Conservation (phyloP, 2,888 invertebrate genomes). For the Celastrina argiolus region DNA sequence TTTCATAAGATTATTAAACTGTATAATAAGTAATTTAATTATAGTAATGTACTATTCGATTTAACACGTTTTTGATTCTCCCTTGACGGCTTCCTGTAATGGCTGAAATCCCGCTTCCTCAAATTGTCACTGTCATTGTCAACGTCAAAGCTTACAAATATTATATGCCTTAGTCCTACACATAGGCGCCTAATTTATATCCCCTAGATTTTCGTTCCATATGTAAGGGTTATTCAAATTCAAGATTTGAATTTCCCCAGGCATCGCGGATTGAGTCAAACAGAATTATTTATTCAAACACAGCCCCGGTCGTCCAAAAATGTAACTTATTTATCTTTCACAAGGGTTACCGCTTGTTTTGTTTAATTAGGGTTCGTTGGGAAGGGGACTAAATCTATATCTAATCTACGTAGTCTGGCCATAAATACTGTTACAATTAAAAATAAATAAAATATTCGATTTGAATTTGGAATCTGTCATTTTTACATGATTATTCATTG, state of each 20-base stretch:
- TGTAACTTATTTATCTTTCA: background rate
- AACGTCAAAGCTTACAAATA: background rate
- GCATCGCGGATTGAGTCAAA: background rate
- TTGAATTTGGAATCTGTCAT: too few relatives aligned
- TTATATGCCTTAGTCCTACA: background rate
- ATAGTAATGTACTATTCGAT: too few relatives aligned
- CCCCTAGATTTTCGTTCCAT: background rate
- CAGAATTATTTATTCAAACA: background rate
- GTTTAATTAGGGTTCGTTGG: background rate
- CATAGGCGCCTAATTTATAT: background rate
- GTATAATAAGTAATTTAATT: too few relatives aligned
- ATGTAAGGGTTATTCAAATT: background rate
- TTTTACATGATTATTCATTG: too few relatives aligned
- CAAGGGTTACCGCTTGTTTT: background rate
- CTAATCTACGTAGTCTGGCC: too few relatives aligned
- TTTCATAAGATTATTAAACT: too few relatives aligned
- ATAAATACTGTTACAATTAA: too few relatives aligned
- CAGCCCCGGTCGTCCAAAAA: background rate
- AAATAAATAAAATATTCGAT: too few relatives aligned
- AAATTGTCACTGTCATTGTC: too few relatives aligned
- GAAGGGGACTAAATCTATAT: background rate
- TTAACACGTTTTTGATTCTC: too few relatives aligned
- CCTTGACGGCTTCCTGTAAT: too few relatives aligned
- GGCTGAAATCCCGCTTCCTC: too few relatives aligned
- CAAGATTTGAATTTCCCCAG: background rate